These are phyloP conservation scores for Ceuthmochares aereus DNA, from an alignment of 2,113 vertebrate species.

Conservation along the genomic window DNA sequence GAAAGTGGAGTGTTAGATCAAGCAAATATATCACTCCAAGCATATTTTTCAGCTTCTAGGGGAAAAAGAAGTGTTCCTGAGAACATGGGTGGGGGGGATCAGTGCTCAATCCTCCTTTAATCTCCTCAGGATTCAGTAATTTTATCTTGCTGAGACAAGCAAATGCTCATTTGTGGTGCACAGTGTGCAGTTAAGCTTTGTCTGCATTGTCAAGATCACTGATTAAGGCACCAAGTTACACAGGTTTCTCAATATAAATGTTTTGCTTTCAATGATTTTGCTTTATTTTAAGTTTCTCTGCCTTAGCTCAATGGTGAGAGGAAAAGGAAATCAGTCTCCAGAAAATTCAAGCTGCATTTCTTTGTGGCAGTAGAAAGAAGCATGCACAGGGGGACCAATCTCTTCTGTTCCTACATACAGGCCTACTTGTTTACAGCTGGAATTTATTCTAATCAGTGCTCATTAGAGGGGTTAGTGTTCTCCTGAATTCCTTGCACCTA, in stretches of 20 bases:
- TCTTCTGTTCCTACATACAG: background rate
- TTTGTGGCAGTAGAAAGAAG: background rate
- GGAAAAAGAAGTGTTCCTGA: background rate
- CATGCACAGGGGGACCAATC: background rate
- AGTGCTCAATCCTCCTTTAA: background rate
- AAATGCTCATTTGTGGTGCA: background rate
- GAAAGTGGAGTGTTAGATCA: background rate
- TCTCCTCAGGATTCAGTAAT: background rate
- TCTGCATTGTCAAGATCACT: background rate
- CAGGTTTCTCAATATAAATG: background rate
- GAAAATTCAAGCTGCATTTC: background rate
- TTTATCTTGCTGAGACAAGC: background rate
- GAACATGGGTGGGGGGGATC: background rate
- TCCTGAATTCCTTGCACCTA: background rate
- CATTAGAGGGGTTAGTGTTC: background rate
- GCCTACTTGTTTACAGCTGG: background rate
- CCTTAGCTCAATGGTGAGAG: background rate
- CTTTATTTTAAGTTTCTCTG: background rate
- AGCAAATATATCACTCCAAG: background rate
- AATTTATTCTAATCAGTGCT: background rate
- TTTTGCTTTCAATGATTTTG: background rate
- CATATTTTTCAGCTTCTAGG: background rate
- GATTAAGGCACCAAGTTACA: background rate
- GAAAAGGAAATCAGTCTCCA: background rate
- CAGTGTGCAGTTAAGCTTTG: no score